Percentiles rank a stretch among this genome's conserved stretches.
Evolutionary conservation across 2,797 vertebrate genomes (phyloP).

Genomic region (Argentina silus): DNA sequence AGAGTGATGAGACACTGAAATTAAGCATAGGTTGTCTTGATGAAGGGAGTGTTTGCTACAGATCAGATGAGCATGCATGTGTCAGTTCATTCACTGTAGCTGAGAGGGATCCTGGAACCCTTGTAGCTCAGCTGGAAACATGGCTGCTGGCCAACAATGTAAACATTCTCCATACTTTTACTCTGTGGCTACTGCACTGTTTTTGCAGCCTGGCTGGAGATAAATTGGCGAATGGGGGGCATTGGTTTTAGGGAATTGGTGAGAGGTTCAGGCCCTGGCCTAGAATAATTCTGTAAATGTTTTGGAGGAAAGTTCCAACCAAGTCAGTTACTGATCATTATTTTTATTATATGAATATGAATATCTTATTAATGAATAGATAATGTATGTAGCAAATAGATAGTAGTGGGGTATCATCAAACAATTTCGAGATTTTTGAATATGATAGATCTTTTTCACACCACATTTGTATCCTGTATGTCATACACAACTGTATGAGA

Average conservation of each 20-base stretch:
- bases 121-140: background rate
- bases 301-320: background rate
- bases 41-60: background rate
- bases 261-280: background rate
- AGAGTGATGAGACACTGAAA: background rate
- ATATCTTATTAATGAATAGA: too few relatives aligned
- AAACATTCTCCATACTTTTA: background rate
- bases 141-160: background rate
- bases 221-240: background rate
- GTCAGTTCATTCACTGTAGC: background rate
- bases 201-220: slow-evolving; percentile 12
- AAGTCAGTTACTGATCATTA: too few relatives aligned
- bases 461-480: too few relatives aligned
- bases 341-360: too few relatives aligned
- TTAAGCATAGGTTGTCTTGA: background rate
- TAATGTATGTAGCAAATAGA: too few relatives aligned
- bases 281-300: background rate
- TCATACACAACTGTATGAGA: too few relatives aligned
- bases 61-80: background rate
- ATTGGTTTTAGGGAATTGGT: background rate
- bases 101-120: too few relatives aligned
- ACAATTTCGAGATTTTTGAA: too few relatives aligned
- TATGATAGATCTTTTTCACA: too few relatives aligned
- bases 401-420: too few relatives aligned
- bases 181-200: background rate